These are phyloP conservation scores for Microtus oregoni DNA, from an alignment of 2,113 vertebrate genomes.

Conservation along the genomic window DNA sequence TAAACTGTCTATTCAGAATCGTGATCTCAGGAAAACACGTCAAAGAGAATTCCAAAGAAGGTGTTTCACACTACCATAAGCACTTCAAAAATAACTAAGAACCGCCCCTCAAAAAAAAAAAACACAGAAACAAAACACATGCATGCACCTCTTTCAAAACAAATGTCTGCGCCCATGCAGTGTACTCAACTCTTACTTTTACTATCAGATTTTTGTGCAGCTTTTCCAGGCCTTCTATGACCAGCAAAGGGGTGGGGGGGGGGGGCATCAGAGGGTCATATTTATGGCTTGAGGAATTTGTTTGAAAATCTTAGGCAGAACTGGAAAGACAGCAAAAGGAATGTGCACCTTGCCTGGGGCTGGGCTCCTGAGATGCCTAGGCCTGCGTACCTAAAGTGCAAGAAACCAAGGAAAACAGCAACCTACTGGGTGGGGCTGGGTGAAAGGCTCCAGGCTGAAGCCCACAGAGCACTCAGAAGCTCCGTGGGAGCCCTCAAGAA, in stretches of 20 bases:
- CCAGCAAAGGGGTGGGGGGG: not conserved
- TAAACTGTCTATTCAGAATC: conserved; percentile 52
- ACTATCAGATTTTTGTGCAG: not conserved
- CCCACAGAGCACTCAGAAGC: not conserved
- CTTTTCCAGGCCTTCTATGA: not conserved
- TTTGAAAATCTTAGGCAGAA: conserved; percentile 97
- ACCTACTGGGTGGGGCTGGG: not conserved
- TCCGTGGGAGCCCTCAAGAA: not conserved
- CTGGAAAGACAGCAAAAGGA: conserved; percentile 96
- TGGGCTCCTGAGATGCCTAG: not conserved
- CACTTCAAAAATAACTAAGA: conserved; percentile 24
- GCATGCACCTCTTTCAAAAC: conserved; percentile 76
- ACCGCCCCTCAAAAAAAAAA: not conserved
- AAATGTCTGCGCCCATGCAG: not conserved
- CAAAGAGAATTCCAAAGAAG: conserved; percentile 71
- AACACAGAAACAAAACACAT: conserved; percentile 18
- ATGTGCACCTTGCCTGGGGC: conserved; percentile 92
- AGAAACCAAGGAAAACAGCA: not conserved
- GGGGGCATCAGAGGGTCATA: conserved; percentile 80
- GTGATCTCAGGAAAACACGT: conserved; percentile 68
- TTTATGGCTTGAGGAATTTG: conserved; percentile 92
- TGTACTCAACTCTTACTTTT: not conserved
- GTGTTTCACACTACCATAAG: conserved; percentile 70
- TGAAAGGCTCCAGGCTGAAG: not conserved
- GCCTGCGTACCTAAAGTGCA: not conserved